Conservation (phyloP, 2,888 invertebrate species). For the Thereva nobilitata region DNA sequence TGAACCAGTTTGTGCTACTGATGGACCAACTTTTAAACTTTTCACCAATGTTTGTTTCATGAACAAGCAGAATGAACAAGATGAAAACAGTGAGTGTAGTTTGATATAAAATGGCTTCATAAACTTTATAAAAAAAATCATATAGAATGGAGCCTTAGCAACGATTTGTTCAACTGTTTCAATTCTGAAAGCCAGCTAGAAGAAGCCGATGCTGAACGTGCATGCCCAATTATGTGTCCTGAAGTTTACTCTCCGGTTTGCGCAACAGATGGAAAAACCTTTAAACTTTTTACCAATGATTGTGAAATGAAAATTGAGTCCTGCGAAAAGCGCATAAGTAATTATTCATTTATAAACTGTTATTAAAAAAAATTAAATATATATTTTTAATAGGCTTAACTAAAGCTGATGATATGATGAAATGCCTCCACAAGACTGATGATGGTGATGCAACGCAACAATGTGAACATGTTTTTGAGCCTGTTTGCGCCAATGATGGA, state of each 20-base stretch:
- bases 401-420: no score
- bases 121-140: no score
- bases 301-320: neutral
- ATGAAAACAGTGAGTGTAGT: no score
- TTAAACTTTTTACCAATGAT: neutral
- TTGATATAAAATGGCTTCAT: no score
- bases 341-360: neutral
- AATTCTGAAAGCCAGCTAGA: neutral
- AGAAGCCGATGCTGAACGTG: neutral
- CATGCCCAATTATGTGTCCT: neutral
- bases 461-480: neutral
- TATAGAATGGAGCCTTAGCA: no score
- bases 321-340: neutral
- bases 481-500: neutral
- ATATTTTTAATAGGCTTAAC: no score
- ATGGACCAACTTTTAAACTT: neutral
- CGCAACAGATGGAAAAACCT: neutral
- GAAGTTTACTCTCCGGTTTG: conserved; percentile 7
- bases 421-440: no score
- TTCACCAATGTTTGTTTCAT: neutral
- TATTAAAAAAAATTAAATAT: no score
- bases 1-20: neutral
- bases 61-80: neutral
- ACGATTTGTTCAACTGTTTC: no score
- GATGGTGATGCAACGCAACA: no score